Evolutionary conservation across 2,888 invertebrate species (phyloP), one percentile per base, ranked within the genome.

Genomic region (Terebella lapidaria): DNA sequence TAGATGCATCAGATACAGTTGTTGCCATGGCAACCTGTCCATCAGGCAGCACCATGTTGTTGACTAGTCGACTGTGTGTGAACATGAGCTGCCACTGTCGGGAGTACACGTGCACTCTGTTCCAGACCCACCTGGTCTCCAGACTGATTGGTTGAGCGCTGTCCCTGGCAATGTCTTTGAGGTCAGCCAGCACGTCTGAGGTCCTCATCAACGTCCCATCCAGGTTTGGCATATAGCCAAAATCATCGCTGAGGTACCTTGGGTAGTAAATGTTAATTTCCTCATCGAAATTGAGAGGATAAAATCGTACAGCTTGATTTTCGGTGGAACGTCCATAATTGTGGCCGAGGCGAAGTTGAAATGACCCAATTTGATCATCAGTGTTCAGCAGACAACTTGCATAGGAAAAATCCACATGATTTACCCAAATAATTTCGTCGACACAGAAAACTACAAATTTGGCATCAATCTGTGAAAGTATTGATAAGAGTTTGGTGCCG

Each of bases 401-500:
- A 2, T 27, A 3, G 2, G 3, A 20, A 15, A 62, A 42, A 24
- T 62, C 52, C 1, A 62, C 56, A 2, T 52, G 45, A 15, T 49
- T 29, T 2, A 59, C n/a, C 62, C 62, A 62, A 20, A 62, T 56
- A 25, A 62, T 56, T 29, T 62, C 62, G 29, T 62, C 62, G 20
- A 62, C 62, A 3, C 59, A 49, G 4, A 62, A 25, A 22, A 62
- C 29, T 5, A 62, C 46, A 28, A n/a, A 22, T 3, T n/a, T 15
- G n/a, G 59, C 59, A 3, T 28, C 3, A 3, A n/a, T 5, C 4
- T 24, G 35, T n/a, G 18, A 25, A 1, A 59, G 47, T 20, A 59
- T 28, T n/a, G 42, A 20, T 20, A 4, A 15, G 29, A 59, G 15
- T 20, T 5, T 18, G 20, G 18, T n/a, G 10, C 55, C 59, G 25